Evolutionary conservation across 2,113 vertebrate genomes (phyloP).

Genomic region (Silurus glanis): DNA sequence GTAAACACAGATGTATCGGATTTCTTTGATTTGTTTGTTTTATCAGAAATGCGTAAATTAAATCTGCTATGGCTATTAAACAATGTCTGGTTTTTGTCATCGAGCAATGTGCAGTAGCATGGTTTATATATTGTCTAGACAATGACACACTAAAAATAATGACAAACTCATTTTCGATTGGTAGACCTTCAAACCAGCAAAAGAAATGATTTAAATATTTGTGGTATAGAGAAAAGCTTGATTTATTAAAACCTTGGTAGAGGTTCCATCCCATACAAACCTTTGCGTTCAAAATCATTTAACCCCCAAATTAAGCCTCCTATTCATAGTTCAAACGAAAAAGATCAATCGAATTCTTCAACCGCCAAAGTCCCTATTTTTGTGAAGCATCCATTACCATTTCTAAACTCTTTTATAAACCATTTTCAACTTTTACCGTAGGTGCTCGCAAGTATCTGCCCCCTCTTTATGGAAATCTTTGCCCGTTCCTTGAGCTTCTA

Average conservation of each 20-base stretch:
- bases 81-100: not conserved
- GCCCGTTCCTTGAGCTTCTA: not conserved
- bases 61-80: slow-evolving; percentile 82
- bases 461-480: not conserved
- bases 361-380: not conserved
- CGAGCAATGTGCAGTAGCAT: not conserved
- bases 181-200: not conserved
- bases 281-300: not conserved
- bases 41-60: slow-evolving; percentile 87
- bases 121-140: not conserved
- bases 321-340: not conserved
- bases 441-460: not conserved
- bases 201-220: not conserved
- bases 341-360: not conserved
- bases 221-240: no score
- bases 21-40: slow-evolving; percentile 78
- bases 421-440: not conserved
- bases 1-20: slow-evolving; percentile 77
- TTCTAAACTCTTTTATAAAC: not conserved
- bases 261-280: not conserved
- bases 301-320: not conserved
- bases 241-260: no score
- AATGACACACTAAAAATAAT: not conserved
- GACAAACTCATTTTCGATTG: not conserved
- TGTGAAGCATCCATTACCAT: not conserved